Percentiles rank a stretch among this genome's conserved stretches.
Conservation (phyloP, 2,113 vertebrate species). For the Periophthalmodon schlosseri region DNA sequence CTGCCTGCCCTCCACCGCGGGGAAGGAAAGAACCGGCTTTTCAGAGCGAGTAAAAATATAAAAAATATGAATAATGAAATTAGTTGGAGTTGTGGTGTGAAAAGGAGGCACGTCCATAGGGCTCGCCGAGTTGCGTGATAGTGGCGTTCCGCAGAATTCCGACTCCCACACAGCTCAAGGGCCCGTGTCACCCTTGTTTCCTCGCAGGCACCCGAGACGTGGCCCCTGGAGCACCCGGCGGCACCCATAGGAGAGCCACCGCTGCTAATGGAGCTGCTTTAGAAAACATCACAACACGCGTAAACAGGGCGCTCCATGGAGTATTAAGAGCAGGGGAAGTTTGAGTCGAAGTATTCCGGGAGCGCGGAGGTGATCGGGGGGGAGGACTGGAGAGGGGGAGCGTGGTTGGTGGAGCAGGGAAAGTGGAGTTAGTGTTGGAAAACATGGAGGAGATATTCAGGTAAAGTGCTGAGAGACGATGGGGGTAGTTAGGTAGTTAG, state of each 20-base stretch:
- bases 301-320: slow-evolving; percentile 60
- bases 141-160: slow-evolving; percentile 36
- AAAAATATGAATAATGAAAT: slow-evolving; percentile 71
- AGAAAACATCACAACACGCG: slow-evolving; percentile 69
- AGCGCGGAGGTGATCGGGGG: slow-evolving; percentile 55
- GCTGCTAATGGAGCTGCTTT: slow-evolving; percentile 73
- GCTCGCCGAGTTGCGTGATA: slow-evolving; percentile 47
- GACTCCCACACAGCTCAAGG: slow-evolving; percentile 67
- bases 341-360: slow-evolving; percentile 59
- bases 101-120: slow-evolving; percentile 52
- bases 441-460: not conserved
- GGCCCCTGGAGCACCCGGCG: slow-evolving; percentile 37
- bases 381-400: slow-evolving; percentile 32
- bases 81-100: slow-evolving; percentile 60
- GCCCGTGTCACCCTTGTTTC: slow-evolving; percentile 57
- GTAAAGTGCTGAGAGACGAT: slow-evolving; percentile 8
- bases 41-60: slow-evolving; percentile 56
- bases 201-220: slow-evolving; percentile 43
- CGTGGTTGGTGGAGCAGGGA: slow-evolving; percentile 19
- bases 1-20: slow-evolving; percentile 46
- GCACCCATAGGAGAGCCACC: slow-evolving; percentile 45
- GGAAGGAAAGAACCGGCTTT: slow-evolving; percentile 65
- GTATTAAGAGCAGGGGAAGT: slow-evolving; percentile 69
- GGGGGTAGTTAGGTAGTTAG: not conserved
- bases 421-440: too few species aligned